These are phyloP conservation scores for Podarcis raffonei DNA, from an alignment of 2,113 vertebrate species.

Conservation along the genomic window DNA sequence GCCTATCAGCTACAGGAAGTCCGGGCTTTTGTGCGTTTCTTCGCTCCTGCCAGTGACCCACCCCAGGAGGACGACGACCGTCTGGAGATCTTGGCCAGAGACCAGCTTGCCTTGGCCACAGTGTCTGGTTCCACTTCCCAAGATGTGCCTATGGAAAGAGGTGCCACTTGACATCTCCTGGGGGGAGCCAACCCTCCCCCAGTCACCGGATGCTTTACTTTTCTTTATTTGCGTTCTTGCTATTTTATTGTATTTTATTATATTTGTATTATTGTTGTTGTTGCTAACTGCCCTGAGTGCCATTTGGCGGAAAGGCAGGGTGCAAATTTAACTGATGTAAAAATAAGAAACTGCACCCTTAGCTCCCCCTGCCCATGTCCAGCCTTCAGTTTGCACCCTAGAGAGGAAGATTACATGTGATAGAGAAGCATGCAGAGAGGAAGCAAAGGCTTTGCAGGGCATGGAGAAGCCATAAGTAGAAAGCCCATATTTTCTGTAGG, in stretches of 20 bases:
- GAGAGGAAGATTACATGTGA: too few relatives aligned
- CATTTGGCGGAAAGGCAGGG: background rate
- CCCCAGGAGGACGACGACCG: conserved; percentile 39
- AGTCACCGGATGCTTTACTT: background rate
- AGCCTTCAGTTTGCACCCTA: too few relatives aligned
- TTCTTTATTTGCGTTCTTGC: background rate
- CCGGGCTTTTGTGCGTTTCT: conserved; percentile 38
- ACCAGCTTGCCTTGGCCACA: background rate
- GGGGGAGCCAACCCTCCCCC: too few relatives aligned
- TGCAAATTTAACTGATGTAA: background rate
- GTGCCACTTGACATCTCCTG: background rate
- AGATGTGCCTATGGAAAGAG: background rate
- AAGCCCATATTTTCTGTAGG: too few relatives aligned
- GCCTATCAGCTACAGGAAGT: conserved; percentile 56
- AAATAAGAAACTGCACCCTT: too few relatives aligned
- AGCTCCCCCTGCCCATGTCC: too few relatives aligned
- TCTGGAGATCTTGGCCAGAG: background rate
- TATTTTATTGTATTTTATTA: background rate
- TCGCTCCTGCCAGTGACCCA: conserved; percentile 11
- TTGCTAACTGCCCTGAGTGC: background rate
- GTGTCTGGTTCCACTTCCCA: background rate
- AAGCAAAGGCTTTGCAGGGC: too few relatives aligned
- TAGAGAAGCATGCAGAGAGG: too few relatives aligned
- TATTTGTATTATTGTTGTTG: background rate
- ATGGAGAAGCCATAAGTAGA: too few relatives aligned